A percentile compares a stretch with the other conserved stretches of the same genome.
Evolutionary conservation across 2,888 invertebrate species (phyloP).

Genomic region (Dolichomitus sp.): DNA sequence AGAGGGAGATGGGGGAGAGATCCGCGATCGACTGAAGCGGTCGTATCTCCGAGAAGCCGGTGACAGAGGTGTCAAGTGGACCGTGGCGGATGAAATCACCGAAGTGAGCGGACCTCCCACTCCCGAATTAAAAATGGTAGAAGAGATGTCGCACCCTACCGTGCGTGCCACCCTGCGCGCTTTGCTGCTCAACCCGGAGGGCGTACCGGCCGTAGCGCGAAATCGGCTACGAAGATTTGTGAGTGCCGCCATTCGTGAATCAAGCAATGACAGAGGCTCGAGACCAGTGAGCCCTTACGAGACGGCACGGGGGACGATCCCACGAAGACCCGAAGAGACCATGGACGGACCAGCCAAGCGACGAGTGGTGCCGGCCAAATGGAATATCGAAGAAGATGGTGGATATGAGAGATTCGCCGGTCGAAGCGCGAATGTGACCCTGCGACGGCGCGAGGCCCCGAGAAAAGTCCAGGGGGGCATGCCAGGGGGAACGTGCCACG

Average conservation of each 20-base stretch:
- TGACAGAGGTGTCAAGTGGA: background rate
- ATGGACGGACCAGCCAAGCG: background rate
- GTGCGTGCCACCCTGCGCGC: background rate
- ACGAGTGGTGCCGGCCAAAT: background rate
- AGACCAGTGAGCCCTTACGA: background rate
- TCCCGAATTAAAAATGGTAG: background rate
- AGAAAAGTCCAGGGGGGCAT: background rate
- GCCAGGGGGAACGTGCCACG: conserved; percentile 3
- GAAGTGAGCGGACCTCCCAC: background rate
- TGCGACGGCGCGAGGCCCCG: background rate
- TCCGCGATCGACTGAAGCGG: background rate
- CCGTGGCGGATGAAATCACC: background rate
- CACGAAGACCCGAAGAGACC: background rate
- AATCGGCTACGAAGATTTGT: background rate
- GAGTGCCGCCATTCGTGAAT: background rate
- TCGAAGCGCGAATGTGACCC: background rate
- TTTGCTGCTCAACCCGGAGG: background rate
- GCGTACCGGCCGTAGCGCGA: background rate
- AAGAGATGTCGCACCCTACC: background rate
- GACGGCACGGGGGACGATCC: background rate
- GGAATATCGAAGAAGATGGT: background rate
- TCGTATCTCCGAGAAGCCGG: background rate
- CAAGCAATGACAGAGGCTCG: background rate
- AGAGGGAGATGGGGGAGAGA: background rate
- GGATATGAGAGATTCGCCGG: background rate